Base-by-base conservation (phyloP, 2,888 invertebrate species). In the Orthonevra nobilis region DNA sequence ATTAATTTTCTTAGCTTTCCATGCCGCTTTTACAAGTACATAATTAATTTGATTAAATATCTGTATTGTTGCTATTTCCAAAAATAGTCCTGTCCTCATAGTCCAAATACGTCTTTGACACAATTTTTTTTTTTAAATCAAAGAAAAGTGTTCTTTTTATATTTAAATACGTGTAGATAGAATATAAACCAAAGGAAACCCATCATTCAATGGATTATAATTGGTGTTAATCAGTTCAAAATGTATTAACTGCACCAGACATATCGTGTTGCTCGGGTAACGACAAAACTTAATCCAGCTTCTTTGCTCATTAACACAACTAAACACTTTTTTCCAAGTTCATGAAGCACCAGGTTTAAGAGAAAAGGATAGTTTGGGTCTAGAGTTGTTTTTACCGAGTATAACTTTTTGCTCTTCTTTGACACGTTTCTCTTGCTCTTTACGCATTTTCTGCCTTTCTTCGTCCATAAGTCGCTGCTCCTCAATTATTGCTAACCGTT, bases 341-440 rank as follows among this genome's bases (percentile, higher is more conserved):
- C 92, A 93, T 90, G 92, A 94, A 84, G 93, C 90, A 83, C 91
- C 90, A 83, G 95, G 94, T 89, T 96, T 96, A 83, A 97, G 90
- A 54, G 95, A 93, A 90, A 98, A 98, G 58, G 97, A 97, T 83
- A 98, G 90, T 90, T 97, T 97, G 79, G 98, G 98, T 89, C 98
- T 92, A 73, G 97, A 97, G 91, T 97, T 98, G 89, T 97, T 97
- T 92, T 98, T 98, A 84, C 98, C 98, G 85, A 98, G 91, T 85
- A 98, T 98, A 89, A 97, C 95, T 91, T 97, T 97, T 90, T 98
- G 98, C 90, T 98, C 97, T 89, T 97, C 96, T 90, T 96, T 97
- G 73, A 95, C 92, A 85, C 96, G 92, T 86, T 95, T 96, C 87
- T 97, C 96, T 89, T 97, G 96, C 89, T 98, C 97, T 89, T 96